Conservation (phyloP, 2,888 invertebrate genomes). For the Troglohyphantes excavatus region DNA sequence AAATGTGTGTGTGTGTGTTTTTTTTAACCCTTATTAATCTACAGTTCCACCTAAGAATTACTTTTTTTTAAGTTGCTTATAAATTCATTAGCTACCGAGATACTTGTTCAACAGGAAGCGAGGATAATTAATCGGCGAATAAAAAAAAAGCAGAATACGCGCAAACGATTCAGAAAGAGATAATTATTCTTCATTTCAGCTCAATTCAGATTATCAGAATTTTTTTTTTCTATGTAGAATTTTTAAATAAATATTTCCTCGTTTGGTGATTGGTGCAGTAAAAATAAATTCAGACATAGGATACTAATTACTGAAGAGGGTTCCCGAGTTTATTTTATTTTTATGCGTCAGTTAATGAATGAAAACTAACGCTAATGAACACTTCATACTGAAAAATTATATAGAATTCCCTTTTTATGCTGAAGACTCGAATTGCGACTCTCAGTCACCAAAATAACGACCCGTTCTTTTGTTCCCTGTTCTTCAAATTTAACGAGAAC, state of each 20-base stretch:
- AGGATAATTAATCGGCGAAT: constrained; percentile 41
- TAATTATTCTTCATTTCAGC: constrained; percentile 43
- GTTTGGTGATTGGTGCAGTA: not conserved
- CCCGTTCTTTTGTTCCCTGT: too few species aligned
- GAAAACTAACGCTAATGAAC: not conserved
- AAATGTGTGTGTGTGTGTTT: not conserved
- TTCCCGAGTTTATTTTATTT: not conserved
- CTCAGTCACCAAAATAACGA: too few species aligned
- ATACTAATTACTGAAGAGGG: not conserved
- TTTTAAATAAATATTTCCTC: constrained; percentile 36
- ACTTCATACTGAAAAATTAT: not conserved
- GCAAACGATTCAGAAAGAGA: not conserved
- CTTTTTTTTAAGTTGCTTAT: constrained; percentile 22
- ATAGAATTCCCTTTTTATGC: too few species aligned
- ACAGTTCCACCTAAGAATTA: not conserved
- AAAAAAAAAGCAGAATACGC: not conserved
- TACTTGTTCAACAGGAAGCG: constrained; percentile 18
- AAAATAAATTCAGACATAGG: not conserved
- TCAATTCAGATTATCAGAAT: constrained; percentile 19
- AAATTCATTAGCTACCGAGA: constrained; percentile 42
- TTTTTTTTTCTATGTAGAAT: not conserved
- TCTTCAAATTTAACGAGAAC: too few species aligned
- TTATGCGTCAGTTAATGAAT: constrained; percentile 3
- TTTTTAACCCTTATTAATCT: not conserved
- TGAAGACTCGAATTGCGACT: too few species aligned